Base-by-base conservation (phyloP, 2,113 vertebrate species). In the Rhodinocichla rosea region DNA sequence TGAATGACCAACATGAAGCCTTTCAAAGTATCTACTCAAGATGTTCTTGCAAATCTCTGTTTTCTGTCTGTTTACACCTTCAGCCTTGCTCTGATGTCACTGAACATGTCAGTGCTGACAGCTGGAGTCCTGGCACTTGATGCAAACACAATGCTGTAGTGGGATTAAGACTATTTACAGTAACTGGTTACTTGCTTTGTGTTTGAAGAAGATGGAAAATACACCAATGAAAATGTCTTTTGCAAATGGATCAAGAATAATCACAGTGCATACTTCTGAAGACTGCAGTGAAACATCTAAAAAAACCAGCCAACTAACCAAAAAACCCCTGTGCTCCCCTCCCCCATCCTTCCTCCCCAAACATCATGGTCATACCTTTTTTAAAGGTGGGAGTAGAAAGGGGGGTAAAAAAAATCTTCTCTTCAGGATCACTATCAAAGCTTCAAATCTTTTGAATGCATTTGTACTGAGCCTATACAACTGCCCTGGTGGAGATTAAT, bases 161-260 rank as follows among this genome's bases (percentile, higher is more conserved):
- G 37, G 90, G 88, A 93, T 94, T 94, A 95, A 76, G 73, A 44
- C 69, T 94, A 96, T 96, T 96, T 94, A 97, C 70, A 65, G 11
- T 80, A 83, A 87, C 39, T 35, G 15, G 44, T 56, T 93, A n/a
- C 49, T 89, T 81, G 45, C 42, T 95, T 93, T 96, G 83, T 86
- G 82, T 90, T 70, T 74, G 68, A 87, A 90, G 44, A 52, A 83
- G 68, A 86, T 59, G 76, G 45, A 77, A 88, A 86, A 70, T 15
- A 33, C 42, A 35, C 15, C 60, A 42, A 59, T 83, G 47, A 69
- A 92, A 89, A 57, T 13, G 27, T 30, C 0, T 0, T 68, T 90
- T 88, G 73, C 88, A 94, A 95, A 95, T 0, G 0, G 63, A 92
- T 90, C 85, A 94, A 75, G 79, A 90, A 57, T 64, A 89, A 78